Percentiles rank a stretch among this genome's conserved stretches.
Evolutionary conservation across 2,797 vertebrate genomes (phyloP).

Genomic region (Alca torda): DNA sequence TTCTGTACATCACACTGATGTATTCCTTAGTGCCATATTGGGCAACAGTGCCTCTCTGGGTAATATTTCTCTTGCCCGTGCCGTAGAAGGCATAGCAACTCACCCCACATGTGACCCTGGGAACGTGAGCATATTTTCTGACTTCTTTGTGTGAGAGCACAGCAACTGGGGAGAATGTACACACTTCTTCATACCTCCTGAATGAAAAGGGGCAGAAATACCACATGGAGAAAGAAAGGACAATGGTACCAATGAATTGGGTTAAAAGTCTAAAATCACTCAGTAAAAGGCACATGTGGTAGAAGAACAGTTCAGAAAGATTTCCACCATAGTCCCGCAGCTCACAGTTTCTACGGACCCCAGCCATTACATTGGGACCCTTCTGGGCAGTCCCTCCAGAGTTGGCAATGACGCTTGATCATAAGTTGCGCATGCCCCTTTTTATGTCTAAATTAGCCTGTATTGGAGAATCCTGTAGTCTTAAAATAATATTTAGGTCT

Average conservation of each 20-base stretch:
- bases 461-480: neutral
- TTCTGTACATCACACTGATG: neutral
- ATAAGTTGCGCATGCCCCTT: fast-evolving
- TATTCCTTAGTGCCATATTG: neutral
- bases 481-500: neutral
- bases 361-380: neutral
- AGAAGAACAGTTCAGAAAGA: neutral
- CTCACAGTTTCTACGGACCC: neutral
- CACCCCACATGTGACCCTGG: neutral
- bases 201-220: neutral
- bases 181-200: neutral
- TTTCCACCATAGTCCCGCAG: neutral
- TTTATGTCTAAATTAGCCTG: neutral
- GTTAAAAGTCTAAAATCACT: neutral
- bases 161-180: neutral
- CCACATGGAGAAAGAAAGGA: neutral
- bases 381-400: neutral
- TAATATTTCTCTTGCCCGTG: neutral
- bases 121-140: neutral
- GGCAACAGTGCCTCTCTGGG: neutral
- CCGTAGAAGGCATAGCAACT: neutral
- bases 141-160: neutral
- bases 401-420: neutral
- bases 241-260: fast-evolving
- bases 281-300: neutral